Conservation (phyloP, 1,140 invertebrate genomes). For the Euschistus heros region DNA sequence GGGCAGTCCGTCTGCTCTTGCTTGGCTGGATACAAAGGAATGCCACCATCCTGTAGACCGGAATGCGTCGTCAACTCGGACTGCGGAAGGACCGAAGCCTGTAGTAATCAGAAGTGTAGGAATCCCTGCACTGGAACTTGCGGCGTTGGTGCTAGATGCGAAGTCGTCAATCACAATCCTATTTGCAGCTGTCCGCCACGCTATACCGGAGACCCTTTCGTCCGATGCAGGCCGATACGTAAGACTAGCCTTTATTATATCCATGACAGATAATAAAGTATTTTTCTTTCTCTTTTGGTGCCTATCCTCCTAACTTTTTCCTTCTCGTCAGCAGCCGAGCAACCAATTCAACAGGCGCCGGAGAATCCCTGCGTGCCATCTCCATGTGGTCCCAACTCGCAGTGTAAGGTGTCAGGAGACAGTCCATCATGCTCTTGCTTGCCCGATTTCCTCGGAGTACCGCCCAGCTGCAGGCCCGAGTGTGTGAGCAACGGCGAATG, state of each 20-base stretch:
- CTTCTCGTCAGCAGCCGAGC: constrained; percentile 30
- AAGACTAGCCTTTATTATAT: not conserved
- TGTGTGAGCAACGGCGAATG: constrained; percentile 46
- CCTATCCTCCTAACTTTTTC: not conserved
- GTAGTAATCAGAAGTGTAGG: constrained; percentile 43
- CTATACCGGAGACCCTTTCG: constrained; percentile 61
- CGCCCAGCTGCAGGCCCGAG: constrained; percentile 43
- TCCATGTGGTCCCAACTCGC: constrained; percentile 54
- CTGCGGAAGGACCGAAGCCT: constrained; percentile 41
- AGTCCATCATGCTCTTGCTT: constrained; percentile 48
- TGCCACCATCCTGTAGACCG: constrained; percentile 40
- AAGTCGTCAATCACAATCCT: constrained; percentile 51
- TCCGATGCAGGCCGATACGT: constrained; percentile 54
- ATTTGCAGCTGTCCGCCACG: constrained; percentile 52
- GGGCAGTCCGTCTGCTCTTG: constrained; percentile 47
- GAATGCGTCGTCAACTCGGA: constrained; percentile 44
- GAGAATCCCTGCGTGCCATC: constrained; percentile 41
- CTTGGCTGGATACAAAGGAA: constrained; percentile 36
- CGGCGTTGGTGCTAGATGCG: constrained; percentile 49
- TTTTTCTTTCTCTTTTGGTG: not conserved
- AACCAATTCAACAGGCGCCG: constrained; percentile 32
- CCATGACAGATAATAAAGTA: not conserved
- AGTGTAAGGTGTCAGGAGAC: constrained; percentile 46
- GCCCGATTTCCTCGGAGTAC: constrained; percentile 38
- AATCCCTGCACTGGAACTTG: constrained; percentile 46